Evolutionary conservation across 1,140 invertebrate genomes (phyloP), one percentile per base, ranked within the genome.

Genomic region (Planococcus citri): DNA sequence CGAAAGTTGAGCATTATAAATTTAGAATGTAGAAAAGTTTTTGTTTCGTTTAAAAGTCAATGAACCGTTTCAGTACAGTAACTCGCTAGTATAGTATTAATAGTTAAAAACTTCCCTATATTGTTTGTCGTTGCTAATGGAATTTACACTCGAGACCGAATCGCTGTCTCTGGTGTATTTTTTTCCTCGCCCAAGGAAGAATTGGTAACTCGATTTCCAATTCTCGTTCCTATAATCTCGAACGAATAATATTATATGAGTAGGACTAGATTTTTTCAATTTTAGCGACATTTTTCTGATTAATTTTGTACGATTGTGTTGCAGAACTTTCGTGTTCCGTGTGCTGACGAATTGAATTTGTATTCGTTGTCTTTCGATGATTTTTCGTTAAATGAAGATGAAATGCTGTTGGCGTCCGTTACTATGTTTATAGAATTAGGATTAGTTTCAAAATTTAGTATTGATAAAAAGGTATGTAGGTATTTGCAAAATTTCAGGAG

Each of bases 391-490:
- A 77, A 78, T 69, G 79, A 82, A 69, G 80, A 83, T 70, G 79
- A 83, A 74, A 85, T 83, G 73, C 72, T 84, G 14, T 75, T 80
- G 71, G 82, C 82, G 4, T 77, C 80, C n/a, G 77, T 84, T 4
- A 76, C 78, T 27, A 84, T 84, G 82, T 84, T 84, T 73, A 70
- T 83, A 27, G 83, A 84, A 74, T 76, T 84, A 68, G 82, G 83
- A 73, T 74, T 84, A n/a, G 80, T 83, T 17, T 79, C 81, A 69
- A 75, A 81, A 68, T 84, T 84, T 73, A 80, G 79, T 70, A 83
- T 84, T 41, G 80, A 83, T 69, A 81, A 80, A 74, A 77, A 80
- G 61, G 81, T 82, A 80, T 80, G 77, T n/a, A n/a, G n/a, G n/a
- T 81, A 78, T 69, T 21, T 12, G n/a, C 20, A 37, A 37, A 37